Evolutionary conservation across 1,140 invertebrate species (phyloP).

Genomic region (Danaus plexippus): DNA sequence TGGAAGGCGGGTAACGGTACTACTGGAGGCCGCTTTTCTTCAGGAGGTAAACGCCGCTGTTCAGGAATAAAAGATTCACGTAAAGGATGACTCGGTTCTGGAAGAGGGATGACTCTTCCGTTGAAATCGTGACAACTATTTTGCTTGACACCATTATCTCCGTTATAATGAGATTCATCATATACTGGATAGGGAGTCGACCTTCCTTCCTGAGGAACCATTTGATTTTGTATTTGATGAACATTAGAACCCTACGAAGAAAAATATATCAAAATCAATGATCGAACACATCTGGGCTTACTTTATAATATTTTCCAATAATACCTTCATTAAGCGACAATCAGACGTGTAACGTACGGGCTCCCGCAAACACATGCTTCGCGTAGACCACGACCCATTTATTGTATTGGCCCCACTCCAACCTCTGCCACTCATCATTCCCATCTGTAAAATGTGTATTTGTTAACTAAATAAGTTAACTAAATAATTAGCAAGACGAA

Average conservation of each 20-base stretch:
- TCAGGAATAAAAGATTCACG: conserved; percentile 32
- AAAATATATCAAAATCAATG: neutral
- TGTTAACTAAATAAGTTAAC: neutral
- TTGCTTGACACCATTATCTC: conserved; percentile 32
- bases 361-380: conserved; percentile 40
- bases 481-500: no score
- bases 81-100: conserved; percentile 22
- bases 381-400: conserved; percentile 37
- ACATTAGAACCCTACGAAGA: conserved; percentile 38
- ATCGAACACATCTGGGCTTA: no score
- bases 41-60: conserved; percentile 38
- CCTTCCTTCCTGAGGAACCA: conserved; percentile 43
- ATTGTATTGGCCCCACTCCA: conserved; percentile 40
- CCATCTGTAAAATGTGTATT: conserved; percentile 38
- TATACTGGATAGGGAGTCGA: conserved; percentile 49
- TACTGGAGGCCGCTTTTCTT: conserved; percentile 46
- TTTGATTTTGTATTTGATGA: conserved; percentile 33
- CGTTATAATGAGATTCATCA: conserved; percentile 37
- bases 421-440: conserved; percentile 33
- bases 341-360: conserved; percentile 47
- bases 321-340: conserved; percentile 47
- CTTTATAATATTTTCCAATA: neutral
- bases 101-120: conserved; percentile 15
- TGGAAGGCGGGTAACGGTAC: conserved; percentile 80
- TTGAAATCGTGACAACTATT: conserved; percentile 27